phyloP scores from a whole-genome alignment of 2,888 invertebrate genomes.

The Pecten maximus region DNA sequence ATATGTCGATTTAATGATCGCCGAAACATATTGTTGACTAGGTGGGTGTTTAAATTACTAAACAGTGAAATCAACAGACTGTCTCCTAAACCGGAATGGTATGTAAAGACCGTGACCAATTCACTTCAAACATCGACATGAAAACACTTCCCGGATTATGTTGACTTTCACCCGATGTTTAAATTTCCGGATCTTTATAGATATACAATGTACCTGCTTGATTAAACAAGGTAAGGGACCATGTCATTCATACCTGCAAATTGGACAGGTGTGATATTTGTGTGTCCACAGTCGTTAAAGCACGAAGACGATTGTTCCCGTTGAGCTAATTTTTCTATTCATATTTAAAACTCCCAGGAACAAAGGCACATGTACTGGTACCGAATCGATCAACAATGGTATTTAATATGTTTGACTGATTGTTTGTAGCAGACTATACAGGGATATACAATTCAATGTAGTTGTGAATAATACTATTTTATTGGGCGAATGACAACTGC shows the following conservation, averaged over 20 bases:
- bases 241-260: slow-evolving; percentile 26
- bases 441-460: background rate
- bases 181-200: slow-evolving; percentile 4
- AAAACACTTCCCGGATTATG: background rate
- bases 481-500: slow-evolving; percentile 36
- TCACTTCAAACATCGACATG: background rate
- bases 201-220: background rate
- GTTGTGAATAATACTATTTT: slow-evolving; percentile 24
- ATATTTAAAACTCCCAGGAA: background rate
- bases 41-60: background rate
- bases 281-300: background rate
- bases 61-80: background rate
- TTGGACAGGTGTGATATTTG: slow-evolving; percentile 30
- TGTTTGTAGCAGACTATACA: background rate
- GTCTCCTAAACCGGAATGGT: background rate
- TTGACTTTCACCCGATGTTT: background rate
- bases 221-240: slow-evolving; percentile 2
- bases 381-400: slow-evolving; percentile 17
- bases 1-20: background rate
- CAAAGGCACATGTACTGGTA: slow-evolving; percentile 1
- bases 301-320: background rate
- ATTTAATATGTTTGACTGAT: slow-evolving; percentile 30
- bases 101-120: background rate
- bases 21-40: background rate
- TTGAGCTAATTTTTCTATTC: background rate